phyloP scores from a whole-genome alignment of 2,113 vertebrate genomes.

The Bubo blakistoni region DNA sequence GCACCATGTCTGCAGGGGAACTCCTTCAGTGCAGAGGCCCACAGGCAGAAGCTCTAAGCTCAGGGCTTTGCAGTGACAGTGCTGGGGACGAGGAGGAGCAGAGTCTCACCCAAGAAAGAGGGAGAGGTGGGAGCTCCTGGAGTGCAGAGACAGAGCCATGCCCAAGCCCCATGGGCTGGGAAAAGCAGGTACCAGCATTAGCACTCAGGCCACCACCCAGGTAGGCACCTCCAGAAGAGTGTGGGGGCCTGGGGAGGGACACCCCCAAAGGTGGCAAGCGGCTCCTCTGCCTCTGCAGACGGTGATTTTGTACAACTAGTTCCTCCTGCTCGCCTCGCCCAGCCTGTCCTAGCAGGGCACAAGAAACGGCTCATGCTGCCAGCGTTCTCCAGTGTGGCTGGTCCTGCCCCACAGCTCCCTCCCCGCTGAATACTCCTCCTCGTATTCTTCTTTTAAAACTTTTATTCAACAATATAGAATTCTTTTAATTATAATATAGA shows the following conservation, averaged over 20 bases:
- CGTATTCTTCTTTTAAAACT: conserved; percentile 70
- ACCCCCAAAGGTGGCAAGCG: background rate
- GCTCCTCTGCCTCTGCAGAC: background rate
- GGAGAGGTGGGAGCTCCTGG: background rate
- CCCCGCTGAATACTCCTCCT: conserved; percentile 62
- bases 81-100: background rate
- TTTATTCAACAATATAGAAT: conserved; percentile 81
- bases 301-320: background rate
- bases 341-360: background rate
- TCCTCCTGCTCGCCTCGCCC: background rate
- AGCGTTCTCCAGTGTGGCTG: background rate
- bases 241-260: background rate
- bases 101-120: background rate
- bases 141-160: background rate
- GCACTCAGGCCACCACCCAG: background rate
- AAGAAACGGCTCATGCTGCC: background rate
- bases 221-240: background rate
- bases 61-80: background rate
- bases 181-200: background rate
- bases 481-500: conserved; percentile 67
- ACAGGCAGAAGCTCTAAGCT: background rate
- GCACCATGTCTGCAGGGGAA: background rate
- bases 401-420: background rate
- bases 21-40: background rate
- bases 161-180: fast-evolving